Evolutionary conservation across 2,797 vertebrate genomes (phyloP).

Genomic region (Alauda arvensis): DNA sequence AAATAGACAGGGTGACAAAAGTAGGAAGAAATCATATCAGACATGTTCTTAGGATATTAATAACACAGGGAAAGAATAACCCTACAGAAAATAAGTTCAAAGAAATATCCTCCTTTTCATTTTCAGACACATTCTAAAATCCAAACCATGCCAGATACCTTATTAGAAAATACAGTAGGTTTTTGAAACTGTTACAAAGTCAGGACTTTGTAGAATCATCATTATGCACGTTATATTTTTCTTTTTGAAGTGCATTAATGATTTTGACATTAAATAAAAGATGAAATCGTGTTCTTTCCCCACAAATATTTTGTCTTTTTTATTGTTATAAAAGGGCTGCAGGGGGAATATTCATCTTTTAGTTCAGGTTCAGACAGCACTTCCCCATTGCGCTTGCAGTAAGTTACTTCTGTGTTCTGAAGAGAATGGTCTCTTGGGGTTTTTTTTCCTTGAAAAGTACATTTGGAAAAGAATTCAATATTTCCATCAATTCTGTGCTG

Average conservation of each 20-base stretch:
- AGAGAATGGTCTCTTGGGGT: neutral
- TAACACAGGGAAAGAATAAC: neutral
- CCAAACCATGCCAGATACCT: neutral
- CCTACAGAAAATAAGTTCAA: neutral
- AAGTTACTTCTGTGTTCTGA: neutral
- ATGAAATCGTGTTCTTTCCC: neutral
- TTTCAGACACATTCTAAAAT: neutral
- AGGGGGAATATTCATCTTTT: neutral
- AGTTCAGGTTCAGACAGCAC: neutral
- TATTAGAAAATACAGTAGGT: neutral
- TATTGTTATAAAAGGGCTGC: neutral
- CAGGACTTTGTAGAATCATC: constrained; percentile 70
- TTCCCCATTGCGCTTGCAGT: neutral
- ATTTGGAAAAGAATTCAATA: neutral
- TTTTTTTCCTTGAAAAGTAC: neutral
- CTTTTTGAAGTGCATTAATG: neutral
- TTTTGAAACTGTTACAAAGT: constrained; percentile 56
- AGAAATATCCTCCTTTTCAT: neutral
- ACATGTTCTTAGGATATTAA: neutral
- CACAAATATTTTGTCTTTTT: neutral
- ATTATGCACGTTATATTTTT: neutral
- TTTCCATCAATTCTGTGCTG: neutral
- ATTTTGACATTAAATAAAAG: neutral
- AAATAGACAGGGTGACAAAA: neutral
- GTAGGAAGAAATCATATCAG: neutral